phyloP scores from a whole-genome alignment of 2,797 vertebrate genomes.

The Rhyacichthys aspro region DNA sequence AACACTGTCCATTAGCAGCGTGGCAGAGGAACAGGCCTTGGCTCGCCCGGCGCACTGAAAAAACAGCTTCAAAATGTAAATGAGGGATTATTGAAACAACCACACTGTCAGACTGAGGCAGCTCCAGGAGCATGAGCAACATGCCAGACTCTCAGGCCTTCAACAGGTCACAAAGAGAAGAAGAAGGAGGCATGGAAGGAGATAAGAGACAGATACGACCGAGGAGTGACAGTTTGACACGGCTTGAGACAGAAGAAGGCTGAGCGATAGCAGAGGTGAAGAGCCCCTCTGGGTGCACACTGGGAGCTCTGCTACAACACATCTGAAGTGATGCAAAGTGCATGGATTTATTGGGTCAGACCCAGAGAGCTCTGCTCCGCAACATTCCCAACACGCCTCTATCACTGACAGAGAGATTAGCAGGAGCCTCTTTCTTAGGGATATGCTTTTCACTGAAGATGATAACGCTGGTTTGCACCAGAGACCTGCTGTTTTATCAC shows the following conservation, averaged over 20 bases:
- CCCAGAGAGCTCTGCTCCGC: constrained; percentile 56
- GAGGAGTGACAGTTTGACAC: constrained; percentile 41
- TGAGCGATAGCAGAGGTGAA: constrained; percentile 30
- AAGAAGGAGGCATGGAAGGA: constrained; percentile 26
- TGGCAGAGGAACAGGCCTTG: constrained; percentile 41
- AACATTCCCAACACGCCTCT: constrained; percentile 61
- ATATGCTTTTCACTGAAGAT: constrained; percentile 40
- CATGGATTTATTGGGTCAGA: constrained; percentile 71
- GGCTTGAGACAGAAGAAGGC: constrained; percentile 46
- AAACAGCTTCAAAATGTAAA: constrained; percentile 59
- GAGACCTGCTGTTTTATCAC: constrained; percentile 16
- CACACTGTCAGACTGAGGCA: constrained; percentile 53
- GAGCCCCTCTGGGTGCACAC: constrained; percentile 44
- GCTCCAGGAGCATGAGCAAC: constrained; percentile 54
- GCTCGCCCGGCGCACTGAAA: constrained; percentile 42
- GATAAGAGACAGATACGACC: constrained; percentile 42
- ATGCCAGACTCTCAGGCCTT: constrained; percentile 51
- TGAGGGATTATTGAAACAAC: constrained; percentile 60
- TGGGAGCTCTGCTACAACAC: constrained; percentile 49
- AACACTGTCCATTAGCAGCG: constrained; percentile 50
- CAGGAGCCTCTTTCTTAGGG: constrained; percentile 43
- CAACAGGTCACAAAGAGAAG: constrained; percentile 28
- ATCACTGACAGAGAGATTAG: constrained; percentile 66
- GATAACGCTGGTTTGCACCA: constrained; percentile 38
- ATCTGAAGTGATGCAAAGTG: constrained; percentile 63